Evolutionary conservation across 2,888 invertebrate genomes (phyloP).

Genomic region (Diarsia brunnea): DNA sequence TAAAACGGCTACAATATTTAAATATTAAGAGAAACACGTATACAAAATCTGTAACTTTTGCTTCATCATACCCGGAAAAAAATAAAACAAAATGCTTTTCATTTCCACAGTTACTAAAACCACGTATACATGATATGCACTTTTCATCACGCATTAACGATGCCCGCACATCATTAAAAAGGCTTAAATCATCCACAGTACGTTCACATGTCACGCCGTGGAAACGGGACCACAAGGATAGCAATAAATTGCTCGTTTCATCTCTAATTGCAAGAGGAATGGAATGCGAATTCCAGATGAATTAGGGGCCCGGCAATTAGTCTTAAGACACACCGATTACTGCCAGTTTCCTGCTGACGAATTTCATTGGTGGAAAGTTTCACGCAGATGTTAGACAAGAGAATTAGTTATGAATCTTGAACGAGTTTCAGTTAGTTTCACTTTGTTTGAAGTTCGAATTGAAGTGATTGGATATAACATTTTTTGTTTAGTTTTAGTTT

Average conservation of each 20-base stretch:
- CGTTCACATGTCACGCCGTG: slow-evolving; percentile 25
- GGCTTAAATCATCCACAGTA: slow-evolving; percentile 44
- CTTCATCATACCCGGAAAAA: neutral
- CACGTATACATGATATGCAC: slow-evolving; percentile 28
- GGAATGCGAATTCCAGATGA: slow-evolving; percentile 79
- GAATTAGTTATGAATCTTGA: slow-evolving; percentile 44
- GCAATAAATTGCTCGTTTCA: slow-evolving; percentile 85
- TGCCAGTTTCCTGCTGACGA: slow-evolving; percentile 75
- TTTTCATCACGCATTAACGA: slow-evolving; percentile 35
- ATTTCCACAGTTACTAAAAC: slow-evolving; percentile 1
- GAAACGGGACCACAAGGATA: slow-evolving; percentile 60
- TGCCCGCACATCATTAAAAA: slow-evolving; percentile 48
- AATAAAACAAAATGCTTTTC: slow-evolving; percentile 1
- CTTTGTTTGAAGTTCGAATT: slow-evolving; percentile 25
- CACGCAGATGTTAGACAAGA: slow-evolving; percentile 53
- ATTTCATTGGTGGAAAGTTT: slow-evolving; percentile 66
- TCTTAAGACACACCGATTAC: slow-evolving; percentile 75
- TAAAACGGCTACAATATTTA: neutral
- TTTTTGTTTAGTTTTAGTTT: slow-evolving; percentile 2
- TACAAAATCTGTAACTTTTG: neutral
- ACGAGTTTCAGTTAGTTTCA: slow-evolving; percentile 25
- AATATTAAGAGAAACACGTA: neutral
- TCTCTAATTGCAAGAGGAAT: slow-evolving; percentile 81
- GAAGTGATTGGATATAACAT: slow-evolving; percentile 8
- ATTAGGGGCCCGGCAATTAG: slow-evolving; percentile 79